Base-by-base conservation (phyloP, 2,113 vertebrate genomes). In the Dermatemys mawii region DNA sequence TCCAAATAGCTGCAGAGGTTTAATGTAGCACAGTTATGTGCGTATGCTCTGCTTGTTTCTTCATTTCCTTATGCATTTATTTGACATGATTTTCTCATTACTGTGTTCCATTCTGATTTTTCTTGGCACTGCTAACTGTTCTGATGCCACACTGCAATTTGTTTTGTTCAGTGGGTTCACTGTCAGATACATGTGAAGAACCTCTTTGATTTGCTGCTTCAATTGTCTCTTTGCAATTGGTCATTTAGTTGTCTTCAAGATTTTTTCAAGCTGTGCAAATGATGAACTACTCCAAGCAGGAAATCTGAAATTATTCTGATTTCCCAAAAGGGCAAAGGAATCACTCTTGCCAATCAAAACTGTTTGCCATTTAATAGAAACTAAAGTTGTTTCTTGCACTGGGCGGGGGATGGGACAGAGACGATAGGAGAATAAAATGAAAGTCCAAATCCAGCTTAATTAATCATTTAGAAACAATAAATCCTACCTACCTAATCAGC, bases 401-500 rank as follows among this genome's bases (percentile, higher is more conserved):
- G 27, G 54, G 86, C 10, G 86, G 11, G 70, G 11, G 70, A 89
- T 26, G 44, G 78, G 84, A 88, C 94, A 94, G 79, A 94, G 93
- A 50, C 89, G 48, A 57, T n/a, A 73, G 75, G 48, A 55, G 83
- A 93, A 80, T 82, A 93, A 94, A 89, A 95, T 73, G 84, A 55
- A 63, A 91, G 78, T 96, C 92, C 83, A 93, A 82, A 79, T 94
- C 55, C 53, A 84, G 10, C 51, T 93, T 94, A 91, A 96, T 96
- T 79, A 91, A 51, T 95, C 79, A 92, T 93, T 95, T 95, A 76
- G 53, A 96, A 96, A 94, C 83, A 95, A 85, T 90, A 90, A 1
- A 17, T 97, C 89, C 87, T 90, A 82, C 67, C 79, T 51, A 96
- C 94, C 95, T 96, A 84, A 97, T 87, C 63, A 89, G 93, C 79